A percentile compares a stretch with the other conserved stretches of the same genome.
Conservation (phyloP, 2,113 vertebrate genomes). For the Alosa alosa region DNA sequence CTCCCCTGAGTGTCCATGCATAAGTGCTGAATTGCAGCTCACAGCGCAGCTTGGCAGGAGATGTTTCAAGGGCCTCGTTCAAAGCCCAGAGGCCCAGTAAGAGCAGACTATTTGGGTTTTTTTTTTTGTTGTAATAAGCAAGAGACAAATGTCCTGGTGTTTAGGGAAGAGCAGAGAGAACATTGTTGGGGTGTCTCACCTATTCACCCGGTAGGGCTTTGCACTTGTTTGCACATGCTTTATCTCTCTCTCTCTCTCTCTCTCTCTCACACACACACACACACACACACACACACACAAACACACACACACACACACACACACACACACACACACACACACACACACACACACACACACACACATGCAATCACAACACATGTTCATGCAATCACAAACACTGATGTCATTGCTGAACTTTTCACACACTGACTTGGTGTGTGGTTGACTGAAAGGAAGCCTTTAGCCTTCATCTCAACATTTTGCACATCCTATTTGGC, state of each 20-base stretch:
- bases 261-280: neutral
- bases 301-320: slow-evolving; percentile 7
- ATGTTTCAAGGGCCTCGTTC: neutral
- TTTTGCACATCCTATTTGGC: neutral
- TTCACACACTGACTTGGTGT: neutral
- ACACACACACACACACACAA: neutral
- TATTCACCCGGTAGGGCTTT: neutral
- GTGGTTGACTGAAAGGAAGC: too few species aligned
- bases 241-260: too few species aligned
- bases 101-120: neutral
- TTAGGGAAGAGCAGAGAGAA: neutral
- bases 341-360: neutral
- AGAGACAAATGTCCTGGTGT: neutral
- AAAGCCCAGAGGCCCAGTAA: neutral
- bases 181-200: neutral
- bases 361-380: slow-evolving; percentile 11
- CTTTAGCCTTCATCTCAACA: too few species aligned
- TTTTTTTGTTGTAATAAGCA: neutral
- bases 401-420: too few species aligned
- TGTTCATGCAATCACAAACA: neutral
- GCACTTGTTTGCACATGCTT: neutral
- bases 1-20: too few species aligned
- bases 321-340: neutral
- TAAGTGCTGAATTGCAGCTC: too few species aligned
- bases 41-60: too few species aligned